phyloP scores from a whole-genome alignment of 1,140 invertebrate genomes.

The Penaeus vannamei region DNA sequence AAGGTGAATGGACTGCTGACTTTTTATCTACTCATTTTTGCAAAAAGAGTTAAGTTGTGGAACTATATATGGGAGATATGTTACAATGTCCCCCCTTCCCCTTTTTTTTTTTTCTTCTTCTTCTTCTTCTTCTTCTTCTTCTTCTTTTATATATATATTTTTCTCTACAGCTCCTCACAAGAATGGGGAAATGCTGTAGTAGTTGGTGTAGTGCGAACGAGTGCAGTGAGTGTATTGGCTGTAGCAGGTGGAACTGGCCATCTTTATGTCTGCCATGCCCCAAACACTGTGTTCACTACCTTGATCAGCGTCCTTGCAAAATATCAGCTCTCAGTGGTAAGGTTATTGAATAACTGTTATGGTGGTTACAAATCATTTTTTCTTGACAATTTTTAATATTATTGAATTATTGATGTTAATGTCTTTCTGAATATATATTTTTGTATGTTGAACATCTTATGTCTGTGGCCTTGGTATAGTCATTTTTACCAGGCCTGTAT shows the following conservation, averaged over 20 bases:
- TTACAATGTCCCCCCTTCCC: too few relatives aligned
- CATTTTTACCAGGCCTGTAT: too few relatives aligned
- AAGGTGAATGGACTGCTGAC: too few relatives aligned
- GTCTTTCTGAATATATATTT: too few relatives aligned
- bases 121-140: too few relatives aligned
- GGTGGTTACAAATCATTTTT: background rate
- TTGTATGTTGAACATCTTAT: too few relatives aligned
- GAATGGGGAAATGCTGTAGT: constrained; percentile 56
- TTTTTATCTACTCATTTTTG: too few relatives aligned
- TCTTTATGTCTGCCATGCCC: constrained; percentile 52
- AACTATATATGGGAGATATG: too few relatives aligned
- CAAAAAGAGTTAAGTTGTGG: too few relatives aligned
- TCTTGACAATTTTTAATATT: background rate
- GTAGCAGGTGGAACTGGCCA: constrained; percentile 42
- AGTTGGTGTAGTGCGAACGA: constrained; percentile 50
- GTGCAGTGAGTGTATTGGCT: constrained; percentile 46
- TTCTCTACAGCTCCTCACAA: constrained; percentile 51
- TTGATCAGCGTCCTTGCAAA: constrained; percentile 42
- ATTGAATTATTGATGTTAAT: too few relatives aligned
- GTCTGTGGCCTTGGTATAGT: too few relatives aligned
- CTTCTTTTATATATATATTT: background rate
- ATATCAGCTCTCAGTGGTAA: constrained; percentile 52
- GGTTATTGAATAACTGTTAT: background rate
- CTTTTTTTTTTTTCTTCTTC: too few relatives aligned
- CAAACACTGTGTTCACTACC: constrained; percentile 37